Conservation (phyloP, 2,888 invertebrate species). For the Callimorpha dominula region DNA sequence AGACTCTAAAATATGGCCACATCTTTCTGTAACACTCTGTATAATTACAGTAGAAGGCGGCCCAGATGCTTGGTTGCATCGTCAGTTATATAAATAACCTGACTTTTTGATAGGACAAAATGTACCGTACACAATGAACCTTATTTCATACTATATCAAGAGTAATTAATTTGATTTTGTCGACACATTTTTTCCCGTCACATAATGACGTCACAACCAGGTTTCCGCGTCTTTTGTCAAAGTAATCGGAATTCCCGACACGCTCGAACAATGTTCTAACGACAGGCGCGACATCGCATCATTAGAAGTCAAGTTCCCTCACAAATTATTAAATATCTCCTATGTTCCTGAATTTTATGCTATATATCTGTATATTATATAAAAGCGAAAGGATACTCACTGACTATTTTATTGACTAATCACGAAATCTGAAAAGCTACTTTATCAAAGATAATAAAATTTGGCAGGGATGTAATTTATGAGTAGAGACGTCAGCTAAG, state of each 20-base stretch:
- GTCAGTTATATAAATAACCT: background rate
- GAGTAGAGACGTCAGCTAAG: no score
- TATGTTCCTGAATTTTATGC: background rate
- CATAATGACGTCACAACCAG: constrained; percentile 19
- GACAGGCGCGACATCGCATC: constrained; percentile 37
- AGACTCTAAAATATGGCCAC: no score
- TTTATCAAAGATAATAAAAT: no score
- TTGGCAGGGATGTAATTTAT: no score
- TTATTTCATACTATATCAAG: background rate
- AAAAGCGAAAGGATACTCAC: no score
- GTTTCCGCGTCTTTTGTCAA: constrained; percentile 41
- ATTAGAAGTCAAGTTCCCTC: constrained; percentile 36
- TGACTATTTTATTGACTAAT: no score
- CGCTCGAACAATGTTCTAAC: constrained; percentile 47
- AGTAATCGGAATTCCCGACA: constrained; percentile 44
- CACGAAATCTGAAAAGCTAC: no score
- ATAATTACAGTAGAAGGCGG: no score
- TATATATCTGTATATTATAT: background rate
- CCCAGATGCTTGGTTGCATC: no score
- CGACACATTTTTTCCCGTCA: constrained; percentile 13
- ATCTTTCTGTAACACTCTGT: no score
- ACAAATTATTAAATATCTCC: constrained; percentile 6
- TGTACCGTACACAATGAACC: background rate
- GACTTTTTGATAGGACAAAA: background rate
- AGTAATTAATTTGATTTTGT: constrained; percentile 1